Evolutionary conservation across 2,888 invertebrate species (phyloP), one percentile per base, ranked within the genome.

Genomic region (Tinea pellionella): DNA sequence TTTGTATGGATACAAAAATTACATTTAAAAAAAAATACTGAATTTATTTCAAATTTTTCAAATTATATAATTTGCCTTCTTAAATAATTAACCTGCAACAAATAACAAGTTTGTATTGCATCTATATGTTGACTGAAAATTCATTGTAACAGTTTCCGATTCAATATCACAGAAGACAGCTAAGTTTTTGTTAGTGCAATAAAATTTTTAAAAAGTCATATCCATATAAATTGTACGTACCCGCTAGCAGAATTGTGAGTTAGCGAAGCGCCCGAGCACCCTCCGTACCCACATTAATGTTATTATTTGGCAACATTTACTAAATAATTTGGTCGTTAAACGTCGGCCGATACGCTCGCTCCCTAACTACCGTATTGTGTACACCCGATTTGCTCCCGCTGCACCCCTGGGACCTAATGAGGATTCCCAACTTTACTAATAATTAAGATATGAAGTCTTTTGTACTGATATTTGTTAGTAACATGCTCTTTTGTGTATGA

Each of bases 271-370:
- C 19, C 30, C 12, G 12, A 16, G 9, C 55, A 19, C 37, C 71
- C 72, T 71, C 66, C 71, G 67, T 66, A 65, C 71, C 74, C 75
- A 70, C 80, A 79, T 76, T 84, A 81, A 85, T 83, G 78, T 85
- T 83, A 85, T 86, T 85, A 87, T 85, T 86, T 86, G 83, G 78
- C 82, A 84, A 85, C 86, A 85, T 86, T 87, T 85, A 87, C 80
- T 81, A 85, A 86, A 86, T 87, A 84, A 86, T 85, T 84, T 78
- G 79, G 79, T 86, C 81, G 86, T 85, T 86, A 86, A 86, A 84
- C 82, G 81, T 73, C 80, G 66, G 75, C 76, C 75, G 80, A 81
- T 82, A 75, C 72, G 72, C 71, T 69, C 77, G 65, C 64, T 67
- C 74, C 74, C 79, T 85, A 85, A 85, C 84, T 84, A 84, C 76